Evolutionary conservation across 2,797 vertebrate species (phyloP).

Genomic region (Alexandromys oeconomus): DNA sequence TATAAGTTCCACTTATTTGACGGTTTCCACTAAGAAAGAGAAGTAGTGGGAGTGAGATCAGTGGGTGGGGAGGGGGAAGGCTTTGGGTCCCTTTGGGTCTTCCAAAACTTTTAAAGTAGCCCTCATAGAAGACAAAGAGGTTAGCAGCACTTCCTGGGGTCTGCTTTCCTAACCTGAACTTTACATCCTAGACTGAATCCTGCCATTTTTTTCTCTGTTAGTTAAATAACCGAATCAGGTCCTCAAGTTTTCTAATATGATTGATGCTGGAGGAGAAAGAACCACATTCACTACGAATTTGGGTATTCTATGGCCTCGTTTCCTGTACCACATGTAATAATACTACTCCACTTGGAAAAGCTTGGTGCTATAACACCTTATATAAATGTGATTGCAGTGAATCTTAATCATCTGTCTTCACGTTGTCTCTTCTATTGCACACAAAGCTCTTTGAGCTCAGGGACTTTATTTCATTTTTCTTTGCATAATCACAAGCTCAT

Average conservation of each 20-base stretch:
- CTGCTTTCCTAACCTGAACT: background rate
- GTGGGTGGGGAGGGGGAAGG: background rate
- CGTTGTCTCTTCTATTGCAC: background rate
- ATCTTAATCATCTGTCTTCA: constrained; percentile 49
- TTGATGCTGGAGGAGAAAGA: background rate
- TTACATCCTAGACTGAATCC: constrained; percentile 7
- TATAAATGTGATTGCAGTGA: constrained; percentile 37
- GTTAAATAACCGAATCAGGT: constrained; percentile 29
- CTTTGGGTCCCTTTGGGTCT: constrained; percentile 5
- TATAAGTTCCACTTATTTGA: background rate
- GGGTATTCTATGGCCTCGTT: constrained; percentile 2
- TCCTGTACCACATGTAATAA: background rate
- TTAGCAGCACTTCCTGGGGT: background rate
- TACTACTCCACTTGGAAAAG: constrained; percentile 39
- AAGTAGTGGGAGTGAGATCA: background rate
- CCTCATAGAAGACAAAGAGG: constrained; percentile 7
- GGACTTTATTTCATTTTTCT: background rate
- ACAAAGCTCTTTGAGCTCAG: constrained; percentile 14
- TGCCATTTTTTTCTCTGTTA: constrained; percentile 25
- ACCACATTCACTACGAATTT: background rate
- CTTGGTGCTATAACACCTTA: background rate
- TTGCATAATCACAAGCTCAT: background rate
- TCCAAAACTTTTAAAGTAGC: background rate
- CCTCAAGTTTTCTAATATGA: background rate
- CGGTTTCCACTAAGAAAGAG: constrained; percentile 45